Percentiles rank a stretch among this genome's conserved stretches.
phyloP scores from a whole-genome alignment of 2,113 vertebrate genomes.

The Neogale vison region DNA sequence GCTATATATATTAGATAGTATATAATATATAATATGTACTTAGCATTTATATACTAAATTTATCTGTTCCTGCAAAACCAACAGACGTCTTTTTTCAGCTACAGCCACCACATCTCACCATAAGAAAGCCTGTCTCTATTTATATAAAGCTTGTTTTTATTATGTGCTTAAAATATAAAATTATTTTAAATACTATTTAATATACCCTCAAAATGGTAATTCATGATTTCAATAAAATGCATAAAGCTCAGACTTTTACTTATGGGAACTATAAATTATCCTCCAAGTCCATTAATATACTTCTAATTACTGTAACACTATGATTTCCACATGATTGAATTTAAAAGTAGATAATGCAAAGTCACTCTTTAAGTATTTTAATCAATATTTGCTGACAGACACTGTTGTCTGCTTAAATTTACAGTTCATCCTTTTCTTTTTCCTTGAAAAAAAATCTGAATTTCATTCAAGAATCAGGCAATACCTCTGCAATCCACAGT shows the following conservation, averaged over 20 bases:
- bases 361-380: slow-evolving; percentile 5
- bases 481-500: not conserved
- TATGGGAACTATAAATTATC: slow-evolving; percentile 72
- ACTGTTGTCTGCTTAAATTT: not conserved
- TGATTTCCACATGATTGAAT: slow-evolving; percentile 76
- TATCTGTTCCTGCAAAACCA: not conserved
- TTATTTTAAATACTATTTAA: slow-evolving; percentile 48
- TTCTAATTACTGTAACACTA: slow-evolving; percentile 70
- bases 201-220: slow-evolving; percentile 35
- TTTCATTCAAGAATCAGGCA: not conserved
- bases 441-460: not conserved
- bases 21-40: not conserved
- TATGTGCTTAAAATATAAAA: slow-evolving; percentile 36
- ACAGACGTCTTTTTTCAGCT: not conserved
- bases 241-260: slow-evolving; percentile 49
- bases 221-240: slow-evolving; percentile 57
- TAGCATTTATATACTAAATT: not conserved
- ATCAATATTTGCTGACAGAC: not conserved
- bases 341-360: slow-evolving; percentile 71
- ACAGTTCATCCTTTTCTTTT: not conserved
- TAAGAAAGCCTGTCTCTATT: not conserved
- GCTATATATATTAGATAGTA: not conserved
- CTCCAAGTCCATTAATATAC: slow-evolving; percentile 70
- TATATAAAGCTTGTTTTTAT: not conserved
- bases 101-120: not conserved